These are phyloP conservation scores for Hoplias malabaricus DNA, from an alignment of 2,113 vertebrate species.

Conservation along the genomic window DNA sequence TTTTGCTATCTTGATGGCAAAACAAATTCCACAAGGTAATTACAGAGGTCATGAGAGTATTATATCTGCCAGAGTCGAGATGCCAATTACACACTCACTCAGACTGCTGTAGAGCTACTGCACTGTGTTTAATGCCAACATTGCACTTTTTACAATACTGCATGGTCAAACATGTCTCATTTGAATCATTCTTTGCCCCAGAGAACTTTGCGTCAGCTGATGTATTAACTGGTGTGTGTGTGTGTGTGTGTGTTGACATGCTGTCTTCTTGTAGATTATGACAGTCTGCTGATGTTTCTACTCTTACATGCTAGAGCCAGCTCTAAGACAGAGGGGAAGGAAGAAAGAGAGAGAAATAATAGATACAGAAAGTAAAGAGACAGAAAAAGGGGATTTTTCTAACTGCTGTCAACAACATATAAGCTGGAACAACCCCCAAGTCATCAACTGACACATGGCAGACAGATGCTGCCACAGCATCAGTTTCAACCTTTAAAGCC, in stretches of 20 bases:
- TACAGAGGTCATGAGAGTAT: conserved; percentile 10
- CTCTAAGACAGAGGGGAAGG: background rate
- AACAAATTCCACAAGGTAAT: conserved; percentile 38
- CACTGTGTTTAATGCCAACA: background rate
- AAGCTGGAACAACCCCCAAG: background rate
- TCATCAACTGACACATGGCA: conserved; percentile 13
- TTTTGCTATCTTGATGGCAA: conserved; percentile 32
- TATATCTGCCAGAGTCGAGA: background rate
- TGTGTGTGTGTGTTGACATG: background rate
- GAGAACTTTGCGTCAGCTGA: background rate
- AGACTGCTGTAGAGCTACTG: background rate
- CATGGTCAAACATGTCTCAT: background rate
- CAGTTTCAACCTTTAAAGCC: background rate
- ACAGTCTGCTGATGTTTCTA: conserved; percentile 11
- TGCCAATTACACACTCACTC: background rate
- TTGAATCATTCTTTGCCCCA: background rate
- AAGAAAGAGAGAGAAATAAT: background rate
- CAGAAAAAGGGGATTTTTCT: background rate
- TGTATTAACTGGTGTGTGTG: background rate
- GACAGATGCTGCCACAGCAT: background rate
- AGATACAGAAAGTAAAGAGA: background rate
- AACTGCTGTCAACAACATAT: background rate
- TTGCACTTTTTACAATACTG: background rate
- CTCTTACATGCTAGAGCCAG: background rate
- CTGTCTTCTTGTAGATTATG: background rate